Conservation (phyloP, 2,888 invertebrate species). For the Diaperis boleti region DNA sequence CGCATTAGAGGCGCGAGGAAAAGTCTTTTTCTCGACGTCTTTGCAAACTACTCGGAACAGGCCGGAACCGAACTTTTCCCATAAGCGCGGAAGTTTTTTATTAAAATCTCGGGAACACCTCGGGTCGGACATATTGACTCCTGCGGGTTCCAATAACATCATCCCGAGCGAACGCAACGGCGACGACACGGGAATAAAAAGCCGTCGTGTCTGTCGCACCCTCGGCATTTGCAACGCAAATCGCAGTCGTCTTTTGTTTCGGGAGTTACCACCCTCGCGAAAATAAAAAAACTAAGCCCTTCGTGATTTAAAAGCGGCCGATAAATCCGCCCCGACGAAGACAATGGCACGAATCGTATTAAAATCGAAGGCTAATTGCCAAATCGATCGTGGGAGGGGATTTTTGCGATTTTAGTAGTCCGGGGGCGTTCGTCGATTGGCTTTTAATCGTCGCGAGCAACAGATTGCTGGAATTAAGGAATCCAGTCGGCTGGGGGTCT, state of each 20-base stretch:
- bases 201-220: constrained; percentile 4
- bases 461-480: constrained; percentile 15
- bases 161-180: neutral
- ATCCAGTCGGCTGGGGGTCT: no score
- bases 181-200: constrained; percentile 1
- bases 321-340: constrained; percentile 5
- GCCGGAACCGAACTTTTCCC: constrained; percentile 29
- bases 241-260: neutral
- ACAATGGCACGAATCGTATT: constrained; percentile 20
- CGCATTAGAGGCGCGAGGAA: neutral
- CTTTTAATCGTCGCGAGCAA: constrained; percentile 5
- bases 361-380: constrained; percentile 30
- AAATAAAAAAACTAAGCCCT: constrained; percentile 15
- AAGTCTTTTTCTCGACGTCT: constrained; percentile 26
- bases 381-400: constrained; percentile 15
- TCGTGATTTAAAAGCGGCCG: neutral
- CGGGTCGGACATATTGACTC: neutral
- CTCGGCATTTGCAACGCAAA: constrained; percentile 3
- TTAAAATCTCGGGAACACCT: constrained; percentile 31
- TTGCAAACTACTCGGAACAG: constrained; percentile 34
- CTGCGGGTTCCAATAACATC: neutral
- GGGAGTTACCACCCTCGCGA: neutral
- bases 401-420: neutral
- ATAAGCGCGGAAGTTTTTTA: constrained; percentile 36
- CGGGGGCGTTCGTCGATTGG: neutral